Evolutionary conservation across 92 coral and sea anemone species (phyloP).

Genomic region (Palythoa heliodiscus): DNA sequence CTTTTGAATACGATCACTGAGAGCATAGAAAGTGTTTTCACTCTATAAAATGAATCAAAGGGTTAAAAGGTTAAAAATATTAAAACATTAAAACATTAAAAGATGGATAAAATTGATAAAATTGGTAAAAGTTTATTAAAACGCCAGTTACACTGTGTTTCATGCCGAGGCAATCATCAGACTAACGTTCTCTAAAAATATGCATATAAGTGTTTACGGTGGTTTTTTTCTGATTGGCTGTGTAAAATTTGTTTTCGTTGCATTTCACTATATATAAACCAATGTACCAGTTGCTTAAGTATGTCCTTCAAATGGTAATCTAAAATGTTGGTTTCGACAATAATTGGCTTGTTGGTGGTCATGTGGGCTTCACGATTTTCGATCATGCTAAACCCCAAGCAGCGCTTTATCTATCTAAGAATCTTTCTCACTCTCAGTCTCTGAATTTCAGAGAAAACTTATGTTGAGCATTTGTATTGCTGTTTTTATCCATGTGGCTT

Average conservation of each 20-base stretch:
- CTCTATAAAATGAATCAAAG: no score
- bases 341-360: constrained; percentile 11
- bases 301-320: constrained; percentile 15
- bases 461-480: constrained; percentile 15
- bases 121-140: no score
- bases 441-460: constrained; percentile 28
- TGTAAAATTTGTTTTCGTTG: no score
- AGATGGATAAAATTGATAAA: no score
- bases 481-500: constrained; percentile 28
- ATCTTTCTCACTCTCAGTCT: constrained; percentile 27
- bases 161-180: no score
- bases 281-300: constrained; percentile 34
- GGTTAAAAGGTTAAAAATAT: no score
- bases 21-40: constrained; percentile 13
- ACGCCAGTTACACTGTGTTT: no score
- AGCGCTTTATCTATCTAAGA: constrained; percentile 23
- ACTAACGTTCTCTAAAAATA: no score
- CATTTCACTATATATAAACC: neutral
- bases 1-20: neutral
- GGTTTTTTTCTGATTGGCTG: no score
- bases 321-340: constrained; percentile 1
- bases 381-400: constrained; percentile 14
- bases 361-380: constrained; percentile 9
- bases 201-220: no score
- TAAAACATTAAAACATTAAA: no score